phyloP scores from a whole-genome alignment of 2,888 invertebrate species.

The Mythimna ferrago region DNA sequence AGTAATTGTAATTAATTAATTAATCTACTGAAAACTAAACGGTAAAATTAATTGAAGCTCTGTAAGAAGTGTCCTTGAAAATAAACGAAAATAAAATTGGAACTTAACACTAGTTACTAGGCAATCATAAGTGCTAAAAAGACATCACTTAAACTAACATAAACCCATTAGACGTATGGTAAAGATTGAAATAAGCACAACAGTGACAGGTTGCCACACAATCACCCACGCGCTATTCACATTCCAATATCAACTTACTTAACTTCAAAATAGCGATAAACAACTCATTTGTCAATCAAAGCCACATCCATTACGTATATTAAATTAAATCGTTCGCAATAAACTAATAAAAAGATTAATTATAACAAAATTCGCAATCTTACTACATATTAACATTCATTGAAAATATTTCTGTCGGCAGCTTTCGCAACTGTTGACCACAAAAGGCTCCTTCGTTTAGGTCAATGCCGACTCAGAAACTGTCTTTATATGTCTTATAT shows the following conservation, averaged over 20 bases:
- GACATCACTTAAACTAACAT: conserved; percentile 41
- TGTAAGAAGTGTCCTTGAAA: not conserved
- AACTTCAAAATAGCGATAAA: conserved; percentile 48
- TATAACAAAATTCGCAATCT: conserved; percentile 52
- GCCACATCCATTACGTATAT: conserved; percentile 30
- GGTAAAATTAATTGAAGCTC: not conserved
- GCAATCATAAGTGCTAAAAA: conserved; percentile 31
- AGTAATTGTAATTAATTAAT: conserved; percentile 6
- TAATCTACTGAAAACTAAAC: conserved; percentile 8
- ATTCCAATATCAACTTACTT: conserved; percentile 45
- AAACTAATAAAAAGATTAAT: conserved; percentile 56
- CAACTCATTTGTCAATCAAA: conserved; percentile 56
- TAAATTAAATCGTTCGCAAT: conserved; percentile 36
- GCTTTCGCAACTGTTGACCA: conserved; percentile 82
- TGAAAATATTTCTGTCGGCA: conserved; percentile 59
- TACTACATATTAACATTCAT: conserved; percentile 46
- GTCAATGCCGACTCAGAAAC: conserved; percentile 83
- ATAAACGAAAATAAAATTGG: not conserved
- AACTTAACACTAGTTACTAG: conserved; percentile 13
- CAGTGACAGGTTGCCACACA: conserved; percentile 49
- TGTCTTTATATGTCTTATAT: conserved; percentile 72
- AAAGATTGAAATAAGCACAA: conserved; percentile 31
- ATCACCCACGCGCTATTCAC: conserved; percentile 47
- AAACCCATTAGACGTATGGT: conserved; percentile 23
- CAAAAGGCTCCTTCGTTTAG: conserved; percentile 77